Evolutionary conservation across 2,797 vertebrate species (phyloP).

Genomic region (Urosaurus nigricauda): DNA sequence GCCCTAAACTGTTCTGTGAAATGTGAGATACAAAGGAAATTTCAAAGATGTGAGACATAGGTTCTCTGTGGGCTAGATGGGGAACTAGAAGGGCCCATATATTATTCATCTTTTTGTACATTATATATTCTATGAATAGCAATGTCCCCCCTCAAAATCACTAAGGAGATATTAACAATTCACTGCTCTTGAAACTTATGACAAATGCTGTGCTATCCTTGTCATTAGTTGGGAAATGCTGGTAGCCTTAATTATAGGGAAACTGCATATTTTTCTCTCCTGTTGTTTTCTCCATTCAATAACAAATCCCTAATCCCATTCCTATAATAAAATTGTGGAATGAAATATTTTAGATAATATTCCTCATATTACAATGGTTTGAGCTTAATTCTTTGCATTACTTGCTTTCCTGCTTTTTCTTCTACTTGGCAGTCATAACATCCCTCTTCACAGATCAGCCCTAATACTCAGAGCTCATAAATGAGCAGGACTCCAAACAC

Average conservation of each 20-base stretch:
- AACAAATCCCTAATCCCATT: background rate
- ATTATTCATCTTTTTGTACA: slow-evolving; percentile 13
- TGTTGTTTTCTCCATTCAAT: background rate
- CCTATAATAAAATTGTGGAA: slow-evolving; percentile 6
- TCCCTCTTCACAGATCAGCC: slow-evolving; percentile 60
- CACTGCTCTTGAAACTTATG: background rate
- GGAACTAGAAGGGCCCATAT: background rate
- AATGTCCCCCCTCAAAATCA: background rate
- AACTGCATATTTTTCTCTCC: background rate
- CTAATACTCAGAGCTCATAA: slow-evolving; percentile 52
- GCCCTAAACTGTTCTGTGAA: background rate
- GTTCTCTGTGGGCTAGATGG: background rate
- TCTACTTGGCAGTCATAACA: slow-evolving; percentile 21
- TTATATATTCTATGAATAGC: background rate
- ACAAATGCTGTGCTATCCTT: background rate
- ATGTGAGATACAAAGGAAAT: background rate
- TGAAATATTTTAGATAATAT: slow-evolving; percentile 11
- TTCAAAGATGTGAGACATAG: background rate
- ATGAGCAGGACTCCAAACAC: slow-evolving; percentile 59
- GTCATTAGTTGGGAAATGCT: background rate
- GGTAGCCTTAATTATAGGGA: background rate
- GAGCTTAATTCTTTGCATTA: slow-evolving; percentile 48
- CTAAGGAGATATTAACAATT: background rate
- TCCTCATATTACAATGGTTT: background rate
- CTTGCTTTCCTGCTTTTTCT: slow-evolving; percentile 45